Conservation (phyloP, 2,797 vertebrate species). For the Xyrichtys novacula region DNA sequence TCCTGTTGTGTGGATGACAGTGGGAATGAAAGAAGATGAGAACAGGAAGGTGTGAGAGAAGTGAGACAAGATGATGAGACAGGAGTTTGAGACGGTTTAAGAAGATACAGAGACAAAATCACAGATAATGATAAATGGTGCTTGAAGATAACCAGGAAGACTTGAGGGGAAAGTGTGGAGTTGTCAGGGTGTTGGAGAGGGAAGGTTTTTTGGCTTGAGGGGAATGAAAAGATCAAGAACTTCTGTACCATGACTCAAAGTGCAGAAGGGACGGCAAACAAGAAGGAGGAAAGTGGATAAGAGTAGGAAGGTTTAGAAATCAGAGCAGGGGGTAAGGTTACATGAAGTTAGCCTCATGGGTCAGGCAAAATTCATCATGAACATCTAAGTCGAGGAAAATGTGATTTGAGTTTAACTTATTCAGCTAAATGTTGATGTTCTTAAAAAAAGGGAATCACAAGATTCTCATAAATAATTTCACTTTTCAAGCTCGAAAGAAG, state of each 20-base stretch:
- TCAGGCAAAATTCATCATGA: conserved; percentile 57
- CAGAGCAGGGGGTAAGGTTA: conserved; percentile 44
- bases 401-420: conserved; percentile 33
- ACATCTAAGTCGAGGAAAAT: conserved; percentile 31
- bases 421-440: conserved; percentile 7
- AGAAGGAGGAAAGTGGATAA: conserved; percentile 7
- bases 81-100: conserved; percentile 65
- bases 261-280: background rate
- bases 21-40: conserved; percentile 62
- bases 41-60: conserved; percentile 58
- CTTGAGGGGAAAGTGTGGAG: conserved; percentile 22
- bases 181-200: conserved; percentile 48
- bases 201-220: conserved; percentile 41
- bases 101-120: conserved; percentile 56
- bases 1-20: conserved; percentile 67
- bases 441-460: conserved; percentile 15
- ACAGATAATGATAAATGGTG: conserved; percentile 65
- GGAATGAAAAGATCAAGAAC: conserved; percentile 37
- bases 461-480: background rate
- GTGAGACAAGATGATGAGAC: conserved; percentile 68
- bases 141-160: conserved; percentile 47
- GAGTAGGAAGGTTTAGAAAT: conserved; percentile 24
- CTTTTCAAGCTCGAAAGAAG: fast-evolving
- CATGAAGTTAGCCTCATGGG: conserved; percentile 57
- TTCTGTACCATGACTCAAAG: conserved; percentile 22